Evolutionary conservation across 2,113 vertebrate genomes (phyloP).

Genomic region (Ailurus styani): DNA sequence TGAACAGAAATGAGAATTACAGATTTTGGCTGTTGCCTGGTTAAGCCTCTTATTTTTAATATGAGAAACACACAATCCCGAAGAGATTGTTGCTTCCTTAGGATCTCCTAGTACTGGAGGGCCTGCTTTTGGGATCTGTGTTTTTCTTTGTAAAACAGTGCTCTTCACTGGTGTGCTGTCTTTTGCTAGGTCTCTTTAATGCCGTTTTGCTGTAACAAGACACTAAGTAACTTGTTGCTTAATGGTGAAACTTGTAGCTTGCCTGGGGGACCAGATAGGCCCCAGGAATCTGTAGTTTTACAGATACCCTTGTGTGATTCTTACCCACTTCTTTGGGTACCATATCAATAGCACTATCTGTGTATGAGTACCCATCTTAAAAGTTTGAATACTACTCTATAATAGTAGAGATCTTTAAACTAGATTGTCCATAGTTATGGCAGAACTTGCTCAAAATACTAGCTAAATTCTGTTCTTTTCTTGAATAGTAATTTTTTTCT

Average conservation of each 20-base stretch:
- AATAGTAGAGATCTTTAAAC: neutral
- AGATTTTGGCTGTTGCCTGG: neutral
- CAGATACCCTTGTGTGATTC: neutral
- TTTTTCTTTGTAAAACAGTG: conserved; percentile 32
- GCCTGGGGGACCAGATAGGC: neutral
- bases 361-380: neutral
- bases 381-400: neutral
- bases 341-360: neutral
- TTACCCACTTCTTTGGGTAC: neutral
- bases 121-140: neutral
- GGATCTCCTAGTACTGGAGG: neutral
- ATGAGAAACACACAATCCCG: neutral
- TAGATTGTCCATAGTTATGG: neutral
- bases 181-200: neutral
- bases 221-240: neutral
- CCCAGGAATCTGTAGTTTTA: neutral
- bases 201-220: neutral
- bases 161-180: neutral
- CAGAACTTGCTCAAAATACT: neutral
- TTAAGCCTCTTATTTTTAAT: neutral
- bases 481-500: neutral
- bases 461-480: neutral
- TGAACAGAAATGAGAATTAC: conserved; percentile 11
- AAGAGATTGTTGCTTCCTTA: neutral
- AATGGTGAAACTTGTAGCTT: neutral